Conservation (phyloP, 2,113 vertebrate species). For the Mirounga angustirostris region DNA sequence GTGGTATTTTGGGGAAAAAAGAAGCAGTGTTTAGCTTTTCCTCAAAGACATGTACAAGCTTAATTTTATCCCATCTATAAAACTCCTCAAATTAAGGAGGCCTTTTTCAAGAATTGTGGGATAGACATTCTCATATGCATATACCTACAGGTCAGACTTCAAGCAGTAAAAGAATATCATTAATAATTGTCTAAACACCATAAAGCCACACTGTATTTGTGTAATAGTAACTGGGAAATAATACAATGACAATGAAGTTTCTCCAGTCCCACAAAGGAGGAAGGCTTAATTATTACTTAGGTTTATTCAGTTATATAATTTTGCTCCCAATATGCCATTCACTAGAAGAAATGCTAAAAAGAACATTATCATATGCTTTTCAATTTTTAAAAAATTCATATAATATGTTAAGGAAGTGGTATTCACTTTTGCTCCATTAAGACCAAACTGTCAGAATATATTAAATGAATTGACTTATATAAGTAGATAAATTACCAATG, state of each 20-base stretch:
- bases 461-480: slow-evolving; percentile 54
- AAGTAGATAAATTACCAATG: slow-evolving; percentile 77
- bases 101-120: background rate
- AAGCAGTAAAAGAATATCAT: background rate
- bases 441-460: slow-evolving; percentile 58
- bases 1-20: background rate
- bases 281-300: background rate
- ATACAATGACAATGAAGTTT: background rate
- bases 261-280: background rate
- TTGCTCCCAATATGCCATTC: background rate
- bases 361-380: slow-evolving; percentile 63
- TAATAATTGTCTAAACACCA: background rate
- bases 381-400: slow-evolving; percentile 41
- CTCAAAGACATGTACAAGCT: background rate
- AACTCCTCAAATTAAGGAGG: background rate
- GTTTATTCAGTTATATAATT: background rate
- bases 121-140: background rate
- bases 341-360: background rate
- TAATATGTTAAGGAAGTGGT: slow-evolving; percentile 57
- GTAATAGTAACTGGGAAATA: background rate
- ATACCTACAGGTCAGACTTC: background rate
- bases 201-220: background rate
- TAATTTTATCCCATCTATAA: background rate
- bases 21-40: background rate
- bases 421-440: slow-evolving; percentile 71